Conservation (phyloP, 2,888 invertebrate species). For the Ptychoptera albimana region DNA sequence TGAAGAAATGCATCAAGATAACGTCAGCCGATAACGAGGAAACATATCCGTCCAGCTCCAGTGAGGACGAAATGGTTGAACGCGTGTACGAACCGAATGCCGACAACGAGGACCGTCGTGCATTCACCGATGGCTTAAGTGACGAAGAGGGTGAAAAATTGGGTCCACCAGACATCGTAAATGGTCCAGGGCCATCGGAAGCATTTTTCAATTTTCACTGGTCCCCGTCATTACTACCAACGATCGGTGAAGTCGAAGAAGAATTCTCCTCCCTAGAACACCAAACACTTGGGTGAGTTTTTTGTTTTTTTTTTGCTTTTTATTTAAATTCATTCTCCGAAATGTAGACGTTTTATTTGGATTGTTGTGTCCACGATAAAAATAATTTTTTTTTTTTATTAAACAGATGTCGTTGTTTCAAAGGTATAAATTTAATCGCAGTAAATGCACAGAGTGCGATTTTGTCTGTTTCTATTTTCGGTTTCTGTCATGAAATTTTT, state of each 20-base stretch:
- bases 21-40: not conserved
- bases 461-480: no score
- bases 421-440: no score
- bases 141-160: constrained; percentile 29
- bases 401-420: no score
- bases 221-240: constrained; percentile 30
- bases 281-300: constrained; percentile 10
- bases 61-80: constrained; percentile 13
- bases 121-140: constrained; percentile 1
- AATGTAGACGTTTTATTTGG: no score
- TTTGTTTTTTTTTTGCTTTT: not conserved
- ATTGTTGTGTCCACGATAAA: no score
- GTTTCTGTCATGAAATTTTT: no score
- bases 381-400: no score
- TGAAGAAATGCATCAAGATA: not conserved
- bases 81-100: constrained; percentile 19
- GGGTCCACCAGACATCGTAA: constrained; percentile 28
- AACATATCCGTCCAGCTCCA: not conserved
- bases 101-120: constrained; percentile 3
- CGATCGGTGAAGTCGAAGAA: constrained; percentile 31
- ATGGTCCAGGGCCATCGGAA: constrained; percentile 29
- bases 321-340: not conserved
- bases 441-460: no score
- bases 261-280: constrained; percentile 29
- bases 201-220: constrained; percentile 30